These are phyloP conservation scores for Nipponacmea schrenckii DNA, from an alignment of 2,888 invertebrate genomes.

Conservation along the genomic window DNA sequence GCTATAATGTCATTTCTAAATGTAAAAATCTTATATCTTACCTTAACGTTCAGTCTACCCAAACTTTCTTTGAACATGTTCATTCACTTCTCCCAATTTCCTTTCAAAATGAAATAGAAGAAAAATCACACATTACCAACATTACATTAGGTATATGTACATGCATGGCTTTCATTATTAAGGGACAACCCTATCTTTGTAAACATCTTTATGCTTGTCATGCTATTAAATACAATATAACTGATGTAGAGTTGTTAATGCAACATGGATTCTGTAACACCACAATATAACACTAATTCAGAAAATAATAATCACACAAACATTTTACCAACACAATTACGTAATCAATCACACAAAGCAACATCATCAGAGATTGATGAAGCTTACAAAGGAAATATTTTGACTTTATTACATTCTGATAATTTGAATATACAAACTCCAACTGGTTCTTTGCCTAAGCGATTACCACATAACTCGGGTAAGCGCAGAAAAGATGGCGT, in stretches of 20 bases:
- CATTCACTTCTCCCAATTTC: too few relatives aligned
- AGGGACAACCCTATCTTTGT: constrained; percentile 20
- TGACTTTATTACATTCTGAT: background rate
- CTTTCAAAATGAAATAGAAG: background rate
- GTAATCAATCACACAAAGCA: background rate
- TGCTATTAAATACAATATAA: too few relatives aligned
- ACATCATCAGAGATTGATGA: background rate
- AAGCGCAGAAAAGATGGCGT: background rate
- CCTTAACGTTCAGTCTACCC: background rate
- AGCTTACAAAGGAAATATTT: background rate
- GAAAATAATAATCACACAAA: too few relatives aligned
- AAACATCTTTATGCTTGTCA: constrained; percentile 16
- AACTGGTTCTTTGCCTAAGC: background rate
- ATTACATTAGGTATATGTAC: constrained; percentile 13
- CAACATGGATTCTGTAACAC: too few relatives aligned
- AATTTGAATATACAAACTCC: background rate
- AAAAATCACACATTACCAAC: constrained; percentile 7
- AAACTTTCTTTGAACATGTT: background rate
- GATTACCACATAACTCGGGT: background rate
- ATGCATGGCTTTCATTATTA: constrained; percentile 14
- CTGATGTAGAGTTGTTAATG: too few relatives aligned
- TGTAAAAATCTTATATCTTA: constrained; percentile 3
- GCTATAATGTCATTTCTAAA: constrained; percentile 14
- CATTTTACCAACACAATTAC: too few relatives aligned
- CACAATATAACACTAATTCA: too few relatives aligned